phyloP scores from a whole-genome alignment of 2,113 vertebrate genomes.

The Nansenia antarctica region DNA sequence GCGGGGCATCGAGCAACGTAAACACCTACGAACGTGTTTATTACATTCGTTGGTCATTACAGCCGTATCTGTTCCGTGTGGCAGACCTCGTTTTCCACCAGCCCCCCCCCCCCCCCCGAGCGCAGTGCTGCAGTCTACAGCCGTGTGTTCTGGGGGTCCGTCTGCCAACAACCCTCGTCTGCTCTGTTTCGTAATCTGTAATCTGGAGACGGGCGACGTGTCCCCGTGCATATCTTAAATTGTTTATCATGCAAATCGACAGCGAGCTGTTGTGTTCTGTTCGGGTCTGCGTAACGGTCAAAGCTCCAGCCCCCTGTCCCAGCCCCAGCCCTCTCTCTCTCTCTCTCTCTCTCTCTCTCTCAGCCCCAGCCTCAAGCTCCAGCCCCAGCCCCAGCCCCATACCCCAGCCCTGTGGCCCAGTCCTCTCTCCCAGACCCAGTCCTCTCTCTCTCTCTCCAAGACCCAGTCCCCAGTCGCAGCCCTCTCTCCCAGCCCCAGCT shows the following conservation, averaged over 20 bases:
- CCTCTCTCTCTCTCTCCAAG: conserved; percentile 31
- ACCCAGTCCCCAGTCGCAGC: conserved; percentile 53
- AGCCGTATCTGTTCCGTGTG: conserved; percentile 5
- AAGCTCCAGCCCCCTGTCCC: conserved; percentile 14
- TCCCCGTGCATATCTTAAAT: conserved; percentile 78
- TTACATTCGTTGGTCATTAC: no score
- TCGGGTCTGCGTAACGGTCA: conserved; percentile 64
- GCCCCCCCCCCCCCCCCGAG: no score
- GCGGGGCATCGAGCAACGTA: no score
- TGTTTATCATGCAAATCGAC: conserved; percentile 81
- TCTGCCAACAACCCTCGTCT: conserved; percentile 71
- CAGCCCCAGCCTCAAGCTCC: conserved; percentile 47
- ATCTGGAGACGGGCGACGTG: conserved; percentile 71
- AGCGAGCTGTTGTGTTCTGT: conserved; percentile 47
- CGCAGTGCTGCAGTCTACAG: not conserved
- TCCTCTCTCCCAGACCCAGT: no score
- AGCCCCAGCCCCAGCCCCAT: conserved; percentile 60
- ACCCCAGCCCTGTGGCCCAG: no score
- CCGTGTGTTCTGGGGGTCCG: conserved; percentile 20
- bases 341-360: conserved; percentile 22
- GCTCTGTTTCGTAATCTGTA: conserved; percentile 69
- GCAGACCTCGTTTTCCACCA: no score
- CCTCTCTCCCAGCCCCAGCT: conserved; percentile 34
- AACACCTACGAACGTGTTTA: no score
- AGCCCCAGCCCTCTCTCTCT: conserved; percentile 7